Conservation (phyloP, 2,888 invertebrate species). For the Cetonia aurata region DNA sequence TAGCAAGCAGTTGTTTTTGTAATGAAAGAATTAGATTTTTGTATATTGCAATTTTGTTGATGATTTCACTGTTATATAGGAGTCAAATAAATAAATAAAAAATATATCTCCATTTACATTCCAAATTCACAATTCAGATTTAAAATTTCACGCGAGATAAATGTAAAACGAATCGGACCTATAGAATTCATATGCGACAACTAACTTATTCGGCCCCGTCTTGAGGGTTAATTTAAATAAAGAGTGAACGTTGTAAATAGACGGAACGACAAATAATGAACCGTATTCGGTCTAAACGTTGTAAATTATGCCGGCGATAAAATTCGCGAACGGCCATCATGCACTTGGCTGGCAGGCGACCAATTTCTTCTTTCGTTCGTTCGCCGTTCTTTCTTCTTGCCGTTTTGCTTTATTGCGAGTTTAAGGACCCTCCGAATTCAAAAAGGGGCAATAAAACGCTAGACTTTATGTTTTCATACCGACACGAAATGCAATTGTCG, state of each 20-base stretch:
- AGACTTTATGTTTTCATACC: slow-evolving; percentile 37
- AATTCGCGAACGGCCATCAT: slow-evolving; percentile 6
- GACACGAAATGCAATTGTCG: slow-evolving; percentile 31
- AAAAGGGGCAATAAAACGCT: slow-evolving; percentile 31
- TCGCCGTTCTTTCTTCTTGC: not conserved
- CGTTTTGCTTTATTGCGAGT: slow-evolving; percentile 36
- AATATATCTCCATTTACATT: no score
- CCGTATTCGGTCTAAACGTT: slow-evolving; percentile 32
- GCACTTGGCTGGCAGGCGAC: slow-evolving; percentile 23
- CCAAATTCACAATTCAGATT: no score
- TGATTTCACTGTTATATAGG: no score
- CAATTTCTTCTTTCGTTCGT: slow-evolving; percentile 29
- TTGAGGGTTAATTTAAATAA: slow-evolving; percentile 32
- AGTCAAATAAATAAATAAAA: no score
- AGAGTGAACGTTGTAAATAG: slow-evolving; percentile 30
- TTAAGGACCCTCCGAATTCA: slow-evolving; percentile 33
- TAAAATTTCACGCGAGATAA: no score
- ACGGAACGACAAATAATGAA: slow-evolving; percentile 36
- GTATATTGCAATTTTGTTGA: no score
- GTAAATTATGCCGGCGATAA: slow-evolving; percentile 34
- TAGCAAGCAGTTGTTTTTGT: no score
- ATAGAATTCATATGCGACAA: not conserved
- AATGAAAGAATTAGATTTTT: no score
- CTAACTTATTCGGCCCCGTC: not conserved
- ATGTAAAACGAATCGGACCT: not conserved